A percentile compares a stretch with the other conserved stretches of the same genome.
Conservation (phyloP, 2,113 vertebrate genomes). For the Tenrec ecaudatus region DNA sequence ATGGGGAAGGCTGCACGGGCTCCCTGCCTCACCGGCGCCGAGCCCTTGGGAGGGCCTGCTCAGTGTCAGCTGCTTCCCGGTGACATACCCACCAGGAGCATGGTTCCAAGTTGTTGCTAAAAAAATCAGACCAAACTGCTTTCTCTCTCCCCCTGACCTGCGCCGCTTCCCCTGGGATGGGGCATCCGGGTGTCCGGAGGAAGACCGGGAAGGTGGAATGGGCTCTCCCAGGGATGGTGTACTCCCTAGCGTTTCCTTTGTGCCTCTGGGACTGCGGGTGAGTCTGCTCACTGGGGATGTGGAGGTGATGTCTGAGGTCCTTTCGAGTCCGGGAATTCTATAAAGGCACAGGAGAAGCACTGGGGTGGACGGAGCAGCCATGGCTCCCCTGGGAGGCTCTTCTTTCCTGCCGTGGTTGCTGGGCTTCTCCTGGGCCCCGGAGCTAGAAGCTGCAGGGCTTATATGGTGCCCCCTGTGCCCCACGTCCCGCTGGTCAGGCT, state of each 20-base stretch:
- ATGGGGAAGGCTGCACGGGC: not conserved
- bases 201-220: not conserved
- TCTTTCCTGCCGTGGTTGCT: not conserved
- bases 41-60: not conserved
- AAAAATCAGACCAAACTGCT: too few species aligned
- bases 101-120: too few species aligned
- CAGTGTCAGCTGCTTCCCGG: not conserved
- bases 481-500: not conserved
- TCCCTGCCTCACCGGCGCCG: not conserved
- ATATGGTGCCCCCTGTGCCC: not conserved
- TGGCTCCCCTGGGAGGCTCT: not conserved
- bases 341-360: too few species aligned
- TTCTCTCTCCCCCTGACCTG: too few species aligned
- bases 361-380: not conserved
- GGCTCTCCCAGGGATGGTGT: not conserved
- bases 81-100: too few species aligned
- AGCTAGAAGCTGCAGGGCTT: not conserved
- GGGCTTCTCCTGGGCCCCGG: not conserved
- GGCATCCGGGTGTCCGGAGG: not conserved
- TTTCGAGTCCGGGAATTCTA: not conserved
- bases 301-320: not conserved
- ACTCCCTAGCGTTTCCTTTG: not conserved
- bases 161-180: not conserved
- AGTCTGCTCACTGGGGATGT: not conserved
- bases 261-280: not conserved